Conservation (phyloP, 1,140 invertebrate species). For the Archivesica marissinica region DNA sequence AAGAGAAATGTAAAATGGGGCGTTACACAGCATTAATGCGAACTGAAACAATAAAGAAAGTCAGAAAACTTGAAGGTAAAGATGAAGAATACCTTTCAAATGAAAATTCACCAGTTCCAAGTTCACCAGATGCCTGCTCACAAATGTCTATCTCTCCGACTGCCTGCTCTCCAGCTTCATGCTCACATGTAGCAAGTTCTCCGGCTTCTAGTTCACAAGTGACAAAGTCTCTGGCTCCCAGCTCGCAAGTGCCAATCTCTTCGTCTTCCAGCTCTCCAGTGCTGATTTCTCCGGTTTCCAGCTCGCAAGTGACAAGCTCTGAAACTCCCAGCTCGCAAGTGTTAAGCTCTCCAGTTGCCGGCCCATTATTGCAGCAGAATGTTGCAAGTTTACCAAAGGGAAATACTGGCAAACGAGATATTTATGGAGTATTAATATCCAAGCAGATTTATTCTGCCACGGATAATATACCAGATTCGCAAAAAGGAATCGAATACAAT, state of each 20-base stretch:
- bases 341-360: background rate
- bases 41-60: constrained; percentile 59
- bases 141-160: too few species aligned
- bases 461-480: background rate
- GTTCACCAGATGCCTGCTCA: background rate
- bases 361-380: background rate
- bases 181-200: too few species aligned
- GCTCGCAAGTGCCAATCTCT: too few species aligned
- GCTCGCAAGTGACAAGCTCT: background rate
- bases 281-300: background rate
- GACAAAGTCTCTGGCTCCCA: too few species aligned
- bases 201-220: background rate
- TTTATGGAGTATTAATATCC: background rate
- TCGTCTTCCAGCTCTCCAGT: too few species aligned
- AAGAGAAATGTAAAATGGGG: constrained; percentile 44
- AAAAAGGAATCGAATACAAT: constrained; percentile 3
- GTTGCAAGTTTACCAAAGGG: background rate
- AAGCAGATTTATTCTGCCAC: background rate
- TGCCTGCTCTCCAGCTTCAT: too few species aligned
- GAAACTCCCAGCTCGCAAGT: too few species aligned
- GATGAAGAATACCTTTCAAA: constrained; percentile 4
- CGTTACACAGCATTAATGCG: constrained; percentile 26
- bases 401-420: background rate
- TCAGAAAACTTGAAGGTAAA: constrained; percentile 48
- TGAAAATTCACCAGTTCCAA: background rate